A percentile compares a stretch with the other conserved stretches of the same genome.
Evolutionary conservation across 1,140 invertebrate genomes (phyloP).

Genomic region (Zelostemma sp.): DNA sequence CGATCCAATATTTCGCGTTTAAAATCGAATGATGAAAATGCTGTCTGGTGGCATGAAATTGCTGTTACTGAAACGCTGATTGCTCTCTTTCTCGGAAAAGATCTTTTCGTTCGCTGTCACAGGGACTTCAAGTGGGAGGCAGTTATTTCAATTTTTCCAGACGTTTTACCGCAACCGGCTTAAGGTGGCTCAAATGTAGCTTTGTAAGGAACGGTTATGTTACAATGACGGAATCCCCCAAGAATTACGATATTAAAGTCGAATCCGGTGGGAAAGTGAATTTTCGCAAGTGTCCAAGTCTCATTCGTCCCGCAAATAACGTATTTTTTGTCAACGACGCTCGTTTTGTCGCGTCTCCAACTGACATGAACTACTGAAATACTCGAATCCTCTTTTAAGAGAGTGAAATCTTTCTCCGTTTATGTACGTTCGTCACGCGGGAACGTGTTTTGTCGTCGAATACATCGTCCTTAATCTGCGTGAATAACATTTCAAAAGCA

Average conservation of each 20-base stretch:
- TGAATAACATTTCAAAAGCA: constrained; percentile 32
- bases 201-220: constrained; percentile 43
- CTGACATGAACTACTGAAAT: no score
- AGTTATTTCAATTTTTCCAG: constrained; percentile 36
- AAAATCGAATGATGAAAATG: no score
- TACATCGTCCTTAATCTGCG: constrained; percentile 5
- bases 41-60: no score
- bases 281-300: constrained; percentile 17
- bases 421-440: no score
- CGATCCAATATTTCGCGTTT: no score
- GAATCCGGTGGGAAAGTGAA: constrained; percentile 15
- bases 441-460: neutral
- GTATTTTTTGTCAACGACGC: no score
- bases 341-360: no score
- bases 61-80: neutral
- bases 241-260: constrained; percentile 43
- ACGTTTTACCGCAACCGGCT: constrained; percentile 33
- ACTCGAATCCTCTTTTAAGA: no score
- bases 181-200: constrained; percentile 42
- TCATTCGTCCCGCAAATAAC: no score
- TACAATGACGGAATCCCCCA: constrained; percentile 34
- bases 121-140: constrained; percentile 16
- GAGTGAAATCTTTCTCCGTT: no score
- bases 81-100: constrained; percentile 6
- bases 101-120: constrained; percentile 22